Base-by-base conservation (phyloP, 2,888 invertebrate species). In the Phytoseiulus persimilis region DNA sequence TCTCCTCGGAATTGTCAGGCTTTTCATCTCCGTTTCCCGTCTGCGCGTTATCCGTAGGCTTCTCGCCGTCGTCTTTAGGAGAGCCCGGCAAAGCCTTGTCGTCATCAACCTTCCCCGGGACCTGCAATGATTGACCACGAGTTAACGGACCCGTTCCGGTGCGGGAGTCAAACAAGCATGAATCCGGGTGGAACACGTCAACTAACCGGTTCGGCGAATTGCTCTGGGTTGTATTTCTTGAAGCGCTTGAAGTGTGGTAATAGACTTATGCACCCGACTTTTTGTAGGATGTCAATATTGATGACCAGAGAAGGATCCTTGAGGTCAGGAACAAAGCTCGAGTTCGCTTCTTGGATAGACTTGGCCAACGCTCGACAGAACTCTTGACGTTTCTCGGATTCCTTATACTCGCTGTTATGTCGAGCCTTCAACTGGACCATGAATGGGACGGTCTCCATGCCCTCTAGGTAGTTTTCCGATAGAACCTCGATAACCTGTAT, bases 201-300 rank as follows among this genome's bases (percentile, higher is more conserved):
- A 65, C 65, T 65, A 1, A 65, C 65, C 65, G 65, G 65, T 23
- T 65, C 65, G 18, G 28, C 65, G 87, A 87, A 87, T 33, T 87
- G 87, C 87, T 87, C 87, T 31, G 87, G 87, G 23, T 87, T 87
- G 87, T 87, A 87, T 45, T 87, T 87, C 32, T 87, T 87, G 87
- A 87, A 87, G 45, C 87, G 87, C 6, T 33, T 45, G 45, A 33
- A 87, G 18, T 87, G 87, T 3, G 87, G 32, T 39, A 87, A n/a
- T 9, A 87, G 33, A 2, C 33, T 32, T 32, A 87, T 87, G 33
- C 87, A 87, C 0, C 87, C 28, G 31, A 87, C 87, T 32, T 87
- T 87, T 33, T 87, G 87, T 14, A 87, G 45, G 18, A 87, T 33
- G 23, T 87, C 87, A 23, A 87, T 33, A n/a, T 87, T 87, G 28